A percentile compares a stretch with the other conserved stretches of the same genome.
phyloP scores from a whole-genome alignment of 2,888 invertebrate species.

The Tachina grossa region DNA sequence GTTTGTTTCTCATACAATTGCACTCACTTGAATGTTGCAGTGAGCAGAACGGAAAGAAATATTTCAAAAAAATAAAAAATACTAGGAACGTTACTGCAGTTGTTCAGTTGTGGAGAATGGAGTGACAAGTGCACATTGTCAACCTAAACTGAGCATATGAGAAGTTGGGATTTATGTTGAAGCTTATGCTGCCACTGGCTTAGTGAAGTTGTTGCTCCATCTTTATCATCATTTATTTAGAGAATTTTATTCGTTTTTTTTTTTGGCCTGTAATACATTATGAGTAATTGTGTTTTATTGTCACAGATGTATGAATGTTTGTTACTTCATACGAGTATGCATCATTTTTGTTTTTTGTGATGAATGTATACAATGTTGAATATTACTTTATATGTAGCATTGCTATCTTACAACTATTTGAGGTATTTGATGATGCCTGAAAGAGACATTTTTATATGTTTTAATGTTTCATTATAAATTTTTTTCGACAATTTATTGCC shows the following conservation, averaged over 20 bases:
- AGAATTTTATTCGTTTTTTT: constrained; percentile 30
- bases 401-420: constrained; percentile 24
- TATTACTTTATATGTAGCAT: constrained; percentile 59
- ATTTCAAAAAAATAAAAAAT: neutral
- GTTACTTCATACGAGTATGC: constrained; percentile 37
- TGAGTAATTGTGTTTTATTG: constrained; percentile 70
- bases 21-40: constrained; percentile 50
- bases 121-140: constrained; percentile 67
- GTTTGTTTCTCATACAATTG: constrained; percentile 49
- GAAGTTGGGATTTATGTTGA: constrained; percentile 53
- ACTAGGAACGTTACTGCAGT: constrained; percentile 20
- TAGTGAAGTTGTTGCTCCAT: constrained; percentile 29
- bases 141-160: constrained; percentile 61
- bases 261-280: constrained; percentile 50
- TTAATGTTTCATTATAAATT: constrained; percentile 52
- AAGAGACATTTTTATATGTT: constrained; percentile 31
- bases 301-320: constrained; percentile 34
- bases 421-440: neutral
- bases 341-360: constrained; percentile 41
- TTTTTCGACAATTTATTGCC: constrained; percentile 55
- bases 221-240: constrained; percentile 29
- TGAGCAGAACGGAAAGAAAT: constrained; percentile 30
- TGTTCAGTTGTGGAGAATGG: constrained; percentile 48
- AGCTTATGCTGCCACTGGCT: constrained; percentile 10
- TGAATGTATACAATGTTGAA: constrained; percentile 36